Evolutionary conservation across 2,888 invertebrate genomes (phyloP).

Genomic region (Drosophila anomelani): DNA sequence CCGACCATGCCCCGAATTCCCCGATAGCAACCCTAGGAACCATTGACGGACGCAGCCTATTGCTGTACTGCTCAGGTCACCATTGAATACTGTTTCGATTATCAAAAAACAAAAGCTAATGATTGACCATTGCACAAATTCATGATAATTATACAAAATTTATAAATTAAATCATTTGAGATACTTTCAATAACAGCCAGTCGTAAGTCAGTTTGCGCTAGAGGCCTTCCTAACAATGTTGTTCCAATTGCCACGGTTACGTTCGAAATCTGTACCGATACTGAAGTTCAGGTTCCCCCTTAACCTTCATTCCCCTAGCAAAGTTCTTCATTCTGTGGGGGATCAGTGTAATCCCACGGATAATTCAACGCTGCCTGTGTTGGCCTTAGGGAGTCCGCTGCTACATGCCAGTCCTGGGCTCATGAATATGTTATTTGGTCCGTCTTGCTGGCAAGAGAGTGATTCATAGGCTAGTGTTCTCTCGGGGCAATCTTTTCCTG

Average conservation of each 20-base stretch:
- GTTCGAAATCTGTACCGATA: slow-evolving; percentile 39
- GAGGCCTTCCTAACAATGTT: slow-evolving; percentile 13
- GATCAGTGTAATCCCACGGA: slow-evolving; percentile 11
- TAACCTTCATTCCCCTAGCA: slow-evolving; percentile 10
- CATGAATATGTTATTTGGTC: slow-evolving; percentile 35
- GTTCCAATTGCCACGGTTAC: slow-evolving; percentile 20
- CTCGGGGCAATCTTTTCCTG: slow-evolving; percentile 52
- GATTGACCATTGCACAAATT: background rate
- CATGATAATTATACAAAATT: background rate
- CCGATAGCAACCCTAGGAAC: background rate
- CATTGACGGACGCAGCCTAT: background rate
- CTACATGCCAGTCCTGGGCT: slow-evolving; percentile 17
- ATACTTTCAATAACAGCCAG: background rate
- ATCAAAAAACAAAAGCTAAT: background rate
- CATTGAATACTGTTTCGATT: background rate
- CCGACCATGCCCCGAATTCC: slow-evolving; percentile 27
- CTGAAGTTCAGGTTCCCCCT: slow-evolving; percentile 2
- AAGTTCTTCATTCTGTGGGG: slow-evolving; percentile 21
- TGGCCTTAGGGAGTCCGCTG: slow-evolving; percentile 40
- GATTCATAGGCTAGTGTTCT: slow-evolving; percentile 63
- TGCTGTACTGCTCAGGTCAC: background rate
- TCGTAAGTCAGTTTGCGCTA: slow-evolving; percentile 2
- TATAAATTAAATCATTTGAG: slow-evolving; percentile 3
- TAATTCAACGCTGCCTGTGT: slow-evolving; percentile 44
- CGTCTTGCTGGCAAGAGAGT: slow-evolving; percentile 53